These are phyloP conservation scores for Lerema accius DNA, from an alignment of 1,140 invertebrate species.

Conservation along the genomic window DNA sequence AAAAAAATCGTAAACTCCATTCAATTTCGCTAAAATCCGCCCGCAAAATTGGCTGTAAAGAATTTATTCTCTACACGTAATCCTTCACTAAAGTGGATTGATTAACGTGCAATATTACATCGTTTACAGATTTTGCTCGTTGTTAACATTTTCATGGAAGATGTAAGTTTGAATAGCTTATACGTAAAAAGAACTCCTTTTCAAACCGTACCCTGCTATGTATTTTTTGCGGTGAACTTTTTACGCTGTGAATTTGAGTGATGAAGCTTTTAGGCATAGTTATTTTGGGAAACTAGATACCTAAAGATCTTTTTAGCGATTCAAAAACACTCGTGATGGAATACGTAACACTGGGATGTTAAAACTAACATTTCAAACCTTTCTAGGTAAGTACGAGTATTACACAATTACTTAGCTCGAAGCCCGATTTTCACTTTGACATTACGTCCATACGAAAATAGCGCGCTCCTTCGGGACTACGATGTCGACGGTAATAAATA, in stretches of 20 bases:
- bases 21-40: conserved; percentile 17
- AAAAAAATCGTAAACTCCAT: conserved; percentile 21
- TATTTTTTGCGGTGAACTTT: background rate
- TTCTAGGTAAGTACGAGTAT: no score
- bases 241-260: background rate
- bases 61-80: conserved; percentile 22
- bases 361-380: no score
- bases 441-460: no score
- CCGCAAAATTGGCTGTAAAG: background rate
- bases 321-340: background rate
- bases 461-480: no score
- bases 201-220: background rate
- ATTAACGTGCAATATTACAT: conserved; percentile 13
- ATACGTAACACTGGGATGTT: no score
- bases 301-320: background rate
- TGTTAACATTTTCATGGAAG: background rate
- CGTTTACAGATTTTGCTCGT: background rate
- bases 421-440: no score
- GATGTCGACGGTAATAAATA: no score
- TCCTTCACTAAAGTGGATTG: conserved; percentile 6
- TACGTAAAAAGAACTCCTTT: background rate
- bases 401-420: no score
- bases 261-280: background rate
- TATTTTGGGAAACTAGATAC: background rate
- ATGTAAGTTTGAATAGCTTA: background rate